A percentile compares a stretch with the other conserved stretches of the same genome.
Evolutionary conservation across 2,888 invertebrate genomes (phyloP).

Genomic region (Dicycla oo): DNA sequence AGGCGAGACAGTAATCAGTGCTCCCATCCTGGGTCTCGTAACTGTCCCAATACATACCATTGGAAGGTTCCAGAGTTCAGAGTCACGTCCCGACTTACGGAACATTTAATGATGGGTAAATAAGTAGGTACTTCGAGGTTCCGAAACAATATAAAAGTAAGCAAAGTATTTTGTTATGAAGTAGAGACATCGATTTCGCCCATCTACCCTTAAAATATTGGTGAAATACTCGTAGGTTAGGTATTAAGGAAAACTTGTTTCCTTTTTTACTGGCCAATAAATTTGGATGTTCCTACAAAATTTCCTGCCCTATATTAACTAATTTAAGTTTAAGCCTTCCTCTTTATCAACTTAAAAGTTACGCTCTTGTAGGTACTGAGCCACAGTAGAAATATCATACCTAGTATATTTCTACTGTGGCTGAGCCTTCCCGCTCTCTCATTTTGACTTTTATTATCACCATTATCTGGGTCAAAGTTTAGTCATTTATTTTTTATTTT

Average conservation of each 20-base stretch:
- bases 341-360: not conserved
- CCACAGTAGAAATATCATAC: no score
- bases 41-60: conserved; percentile 20
- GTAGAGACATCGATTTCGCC: conserved; percentile 16
- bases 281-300: not conserved
- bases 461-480: not conserved
- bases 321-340: not conserved
- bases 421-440: not conserved
- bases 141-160: conserved; percentile 30
- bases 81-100: conserved; percentile 45
- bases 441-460: no score
- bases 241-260: conserved; percentile 12
- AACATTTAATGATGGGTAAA: conserved; percentile 51
- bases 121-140: conserved; percentile 29
- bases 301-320: not conserved
- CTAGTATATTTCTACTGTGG: no score
- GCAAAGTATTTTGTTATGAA: conserved; percentile 23
- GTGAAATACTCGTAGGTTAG: not conserved
- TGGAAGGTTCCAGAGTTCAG: conserved; percentile 20
- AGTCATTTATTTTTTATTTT: not conserved
- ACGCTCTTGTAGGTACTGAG: no score
- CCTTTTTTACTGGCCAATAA: not conserved
- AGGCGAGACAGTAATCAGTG: conserved; percentile 34
- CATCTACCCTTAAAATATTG: conserved; percentile 7
- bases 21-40: conserved; percentile 22